phyloP scores from a whole-genome alignment of 2,113 vertebrate genomes.

The Falco punctatus region DNA sequence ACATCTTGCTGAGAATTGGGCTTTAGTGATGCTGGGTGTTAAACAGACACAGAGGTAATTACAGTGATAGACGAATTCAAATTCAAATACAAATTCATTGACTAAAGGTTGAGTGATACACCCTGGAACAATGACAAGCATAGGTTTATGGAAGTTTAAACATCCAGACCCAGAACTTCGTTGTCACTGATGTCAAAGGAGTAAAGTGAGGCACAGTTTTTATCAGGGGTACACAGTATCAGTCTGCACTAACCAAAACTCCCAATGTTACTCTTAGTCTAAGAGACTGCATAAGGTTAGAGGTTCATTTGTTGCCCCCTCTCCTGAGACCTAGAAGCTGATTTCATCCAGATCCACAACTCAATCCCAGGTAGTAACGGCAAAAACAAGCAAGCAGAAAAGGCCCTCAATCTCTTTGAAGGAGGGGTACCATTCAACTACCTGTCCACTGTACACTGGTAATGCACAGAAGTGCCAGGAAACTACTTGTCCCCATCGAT shows the following conservation, averaged over 20 bases:
- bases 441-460: not conserved
- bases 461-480: not conserved
- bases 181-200: not conserved
- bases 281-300: not conserved
- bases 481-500: accelerated
- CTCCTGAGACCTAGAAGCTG: not conserved
- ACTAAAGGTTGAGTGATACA: not conserved
- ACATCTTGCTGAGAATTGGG: not conserved
- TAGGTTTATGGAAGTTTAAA: not conserved
- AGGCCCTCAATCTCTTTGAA: not conserved
- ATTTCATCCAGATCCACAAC: not conserved
- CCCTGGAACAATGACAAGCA: not conserved
- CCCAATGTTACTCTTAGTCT: not conserved
- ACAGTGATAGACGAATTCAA: not conserved
- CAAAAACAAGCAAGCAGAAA: not conserved
- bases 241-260: not conserved
- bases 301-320: not conserved
- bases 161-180: not conserved
- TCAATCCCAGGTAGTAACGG: not conserved
- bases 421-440: not conserved
- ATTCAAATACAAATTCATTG: not conserved
- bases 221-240: not conserved
- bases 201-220: not conserved
- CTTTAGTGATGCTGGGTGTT: not conserved
- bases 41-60: constrained; percentile 18